These are phyloP conservation scores for Adelognathus sp. DNA, from an alignment of 2,888 invertebrate species.

Conservation along the genomic window DNA sequence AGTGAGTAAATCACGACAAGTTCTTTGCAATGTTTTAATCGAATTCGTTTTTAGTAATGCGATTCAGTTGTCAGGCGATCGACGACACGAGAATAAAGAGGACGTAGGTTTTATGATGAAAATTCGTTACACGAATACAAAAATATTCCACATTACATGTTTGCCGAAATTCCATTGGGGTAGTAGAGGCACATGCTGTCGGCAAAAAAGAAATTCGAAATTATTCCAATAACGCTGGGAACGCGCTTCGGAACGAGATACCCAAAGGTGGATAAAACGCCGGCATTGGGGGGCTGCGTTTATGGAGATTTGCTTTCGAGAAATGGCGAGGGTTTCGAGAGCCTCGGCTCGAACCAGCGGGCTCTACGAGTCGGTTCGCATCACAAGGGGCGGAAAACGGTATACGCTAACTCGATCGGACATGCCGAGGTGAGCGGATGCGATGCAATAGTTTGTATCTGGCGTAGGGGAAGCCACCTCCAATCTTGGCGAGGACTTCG, in stretches of 20 bases:
- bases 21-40: neutral
- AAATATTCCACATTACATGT: neutral
- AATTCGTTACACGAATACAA: no score
- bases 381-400: conserved; percentile 55
- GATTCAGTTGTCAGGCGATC: neutral
- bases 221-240: neutral
- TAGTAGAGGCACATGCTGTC: neutral
- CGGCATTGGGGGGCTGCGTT: neutral
- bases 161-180: neutral
- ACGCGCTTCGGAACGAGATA: neutral
- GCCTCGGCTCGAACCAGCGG: conserved; percentile 26
- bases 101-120: no score
- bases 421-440: conserved; percentile 72
- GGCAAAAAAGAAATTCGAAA: neutral
- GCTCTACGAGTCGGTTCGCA: conserved; percentile 45
- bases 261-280: neutral
- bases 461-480: conserved; percentile 73
- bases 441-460: conserved; percentile 75
- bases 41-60: neutral
- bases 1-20: neutral
- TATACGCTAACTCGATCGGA: conserved; percentile 75
- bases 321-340: neutral
- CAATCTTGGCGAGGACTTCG: conserved; percentile 71
- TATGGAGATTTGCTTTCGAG: neutral
- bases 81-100: no score